Conservation (phyloP, 2,888 invertebrate species). For the Sialis fuliginosa region DNA sequence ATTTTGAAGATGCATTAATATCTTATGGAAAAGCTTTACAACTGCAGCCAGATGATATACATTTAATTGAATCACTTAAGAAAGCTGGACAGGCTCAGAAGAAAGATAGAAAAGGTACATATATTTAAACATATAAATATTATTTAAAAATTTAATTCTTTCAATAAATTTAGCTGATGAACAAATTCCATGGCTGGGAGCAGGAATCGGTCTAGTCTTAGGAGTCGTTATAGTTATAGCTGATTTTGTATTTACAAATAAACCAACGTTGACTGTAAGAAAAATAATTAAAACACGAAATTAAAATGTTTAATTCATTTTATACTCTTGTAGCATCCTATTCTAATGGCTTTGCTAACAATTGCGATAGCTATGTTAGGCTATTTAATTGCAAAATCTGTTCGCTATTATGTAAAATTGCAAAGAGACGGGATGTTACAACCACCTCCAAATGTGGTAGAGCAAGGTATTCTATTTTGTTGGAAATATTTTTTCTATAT, state of each 20-base stretch:
- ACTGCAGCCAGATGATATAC: constrained; percentile 46
- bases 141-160: constrained; percentile 1
- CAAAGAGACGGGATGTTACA: constrained; percentile 33
- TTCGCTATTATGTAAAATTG: constrained; percentile 31
- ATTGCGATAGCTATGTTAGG: constrained; percentile 48
- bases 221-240: constrained; percentile 51
- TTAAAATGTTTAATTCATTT: constrained; percentile 1
- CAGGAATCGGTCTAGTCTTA: constrained; percentile 50
- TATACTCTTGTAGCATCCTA: constrained; percentile 40
- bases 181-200: constrained; percentile 57
- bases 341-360: constrained; percentile 51
- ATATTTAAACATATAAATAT: not conserved
- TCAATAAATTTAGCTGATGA: constrained; percentile 35
- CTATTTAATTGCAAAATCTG: constrained; percentile 43
- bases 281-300: not conserved
- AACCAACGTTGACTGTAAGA: constrained; percentile 44
- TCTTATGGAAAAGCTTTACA: constrained; percentile 50
- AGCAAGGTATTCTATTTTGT: not conserved
- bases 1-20: constrained; percentile 46
- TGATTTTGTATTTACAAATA: constrained; percentile 45
- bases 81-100: constrained; percentile 36
- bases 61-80: constrained; percentile 41
- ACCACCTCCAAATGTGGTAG: constrained; percentile 28
- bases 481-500: not conserved
- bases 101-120: constrained; percentile 35